Evolutionary conservation across 2,113 vertebrate species (phyloP).

Genomic region (Leuciscus idus): DNA sequence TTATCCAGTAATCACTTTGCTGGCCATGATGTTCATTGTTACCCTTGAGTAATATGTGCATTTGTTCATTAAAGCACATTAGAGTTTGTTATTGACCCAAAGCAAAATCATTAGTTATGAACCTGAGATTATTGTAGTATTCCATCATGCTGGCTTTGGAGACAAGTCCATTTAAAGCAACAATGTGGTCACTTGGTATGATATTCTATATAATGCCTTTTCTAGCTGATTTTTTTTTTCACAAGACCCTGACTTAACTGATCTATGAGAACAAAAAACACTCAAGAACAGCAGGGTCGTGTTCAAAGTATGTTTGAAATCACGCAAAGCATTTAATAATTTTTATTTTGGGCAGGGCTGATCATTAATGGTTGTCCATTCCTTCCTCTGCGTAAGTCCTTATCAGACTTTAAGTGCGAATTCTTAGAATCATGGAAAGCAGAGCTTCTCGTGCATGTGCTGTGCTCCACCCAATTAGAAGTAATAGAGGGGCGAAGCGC

Average conservation of each 20-base stretch:
- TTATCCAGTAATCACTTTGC: background rate
- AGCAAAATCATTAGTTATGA: conserved; percentile 2
- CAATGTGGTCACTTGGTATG: background rate
- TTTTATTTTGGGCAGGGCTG: background rate
- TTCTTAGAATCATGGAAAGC: conserved; percentile 5
- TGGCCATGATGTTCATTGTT: background rate
- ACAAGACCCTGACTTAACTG: background rate
- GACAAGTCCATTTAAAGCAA: background rate
- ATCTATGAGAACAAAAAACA: background rate
- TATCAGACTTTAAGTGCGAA: background rate
- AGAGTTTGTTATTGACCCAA: background rate
- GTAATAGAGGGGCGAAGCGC: background rate
- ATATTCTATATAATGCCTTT: background rate
- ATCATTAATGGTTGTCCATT: background rate
- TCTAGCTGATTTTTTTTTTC: background rate
- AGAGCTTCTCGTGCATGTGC: background rate
- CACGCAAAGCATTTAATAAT: background rate
- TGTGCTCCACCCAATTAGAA: conserved; percentile 17
- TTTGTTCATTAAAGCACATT: background rate
- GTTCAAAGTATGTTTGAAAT: background rate
- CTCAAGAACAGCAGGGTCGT: background rate
- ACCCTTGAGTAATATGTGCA: background rate
- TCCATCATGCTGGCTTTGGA: background rate
- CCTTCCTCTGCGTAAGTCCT: background rate
- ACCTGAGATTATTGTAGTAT: background rate